Evolutionary conservation across 1,140 invertebrate species (phyloP).

Genomic region (Drosophila oshimai): DNA sequence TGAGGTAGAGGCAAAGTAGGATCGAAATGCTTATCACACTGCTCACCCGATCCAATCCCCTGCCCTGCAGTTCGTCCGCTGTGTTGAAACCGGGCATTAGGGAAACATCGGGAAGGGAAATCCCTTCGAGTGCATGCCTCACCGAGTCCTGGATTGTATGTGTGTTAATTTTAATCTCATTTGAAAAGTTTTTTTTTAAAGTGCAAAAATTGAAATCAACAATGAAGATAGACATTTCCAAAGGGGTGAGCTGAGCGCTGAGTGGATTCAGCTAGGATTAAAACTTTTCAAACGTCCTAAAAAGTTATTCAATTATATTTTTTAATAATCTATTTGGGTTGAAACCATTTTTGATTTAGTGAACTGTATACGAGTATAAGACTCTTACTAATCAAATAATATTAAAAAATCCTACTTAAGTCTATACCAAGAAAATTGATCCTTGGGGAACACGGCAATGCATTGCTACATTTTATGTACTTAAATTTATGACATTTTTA

Average conservation of each 20-base stretch:
- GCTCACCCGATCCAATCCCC: constrained; percentile 31
- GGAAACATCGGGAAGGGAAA: constrained; percentile 42
- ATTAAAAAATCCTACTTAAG: no score
- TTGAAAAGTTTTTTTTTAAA: constrained; percentile 68
- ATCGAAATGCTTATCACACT: constrained; percentile 72
- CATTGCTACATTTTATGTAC: no score
- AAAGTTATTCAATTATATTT: constrained; percentile 6
- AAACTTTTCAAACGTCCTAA: constrained; percentile 7
- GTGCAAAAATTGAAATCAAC: constrained; percentile 71
- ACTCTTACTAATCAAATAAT: no score
- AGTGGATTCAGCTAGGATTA: constrained; percentile 20
- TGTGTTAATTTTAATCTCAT: constrained; percentile 73
- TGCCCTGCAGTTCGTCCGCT: constrained; percentile 11
- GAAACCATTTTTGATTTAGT: neutral
- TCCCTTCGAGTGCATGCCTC: constrained; percentile 70
- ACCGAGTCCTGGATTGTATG: constrained; percentile 23
- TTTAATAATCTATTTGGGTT: neutral
- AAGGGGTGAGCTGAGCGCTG: constrained; percentile 32
- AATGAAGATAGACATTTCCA: constrained; percentile 31
- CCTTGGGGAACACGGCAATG: no score
- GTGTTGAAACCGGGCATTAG: constrained; percentile 74
- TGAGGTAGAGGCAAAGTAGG: constrained; percentile 43
- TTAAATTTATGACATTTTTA: no score
- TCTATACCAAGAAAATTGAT: no score
- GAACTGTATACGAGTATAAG: no score